Conservation (phyloP, 2,888 invertebrate genomes). For the Ennomos fuscantarius region DNA sequence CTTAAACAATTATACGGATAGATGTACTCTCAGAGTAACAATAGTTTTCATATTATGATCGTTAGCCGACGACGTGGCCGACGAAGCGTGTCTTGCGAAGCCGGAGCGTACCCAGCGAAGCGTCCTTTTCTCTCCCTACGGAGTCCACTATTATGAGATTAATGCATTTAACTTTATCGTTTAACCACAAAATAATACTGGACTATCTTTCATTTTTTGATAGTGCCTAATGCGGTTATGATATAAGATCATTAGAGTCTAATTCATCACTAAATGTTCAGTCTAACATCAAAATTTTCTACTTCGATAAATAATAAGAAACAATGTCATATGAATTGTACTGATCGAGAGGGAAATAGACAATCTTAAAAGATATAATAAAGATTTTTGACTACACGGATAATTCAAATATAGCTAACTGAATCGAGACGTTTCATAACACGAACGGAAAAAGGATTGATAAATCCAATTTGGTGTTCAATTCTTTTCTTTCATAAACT, state of each 20-base stretch:
- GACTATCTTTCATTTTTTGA: no score
- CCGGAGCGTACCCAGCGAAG: slow-evolving; percentile 57
- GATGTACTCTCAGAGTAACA: slow-evolving; percentile 54
- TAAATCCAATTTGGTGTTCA: slow-evolving; percentile 1
- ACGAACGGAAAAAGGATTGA: slow-evolving; percentile 15
- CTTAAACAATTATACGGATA: slow-evolving; percentile 5
- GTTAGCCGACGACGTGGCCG: slow-evolving; percentile 51
- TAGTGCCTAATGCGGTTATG: no score
- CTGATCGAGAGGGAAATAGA: no score
- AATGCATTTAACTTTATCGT: slow-evolving; percentile 32
- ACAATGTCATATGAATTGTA: no score
- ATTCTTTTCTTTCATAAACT: slow-evolving; percentile 25
- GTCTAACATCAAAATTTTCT: no score
- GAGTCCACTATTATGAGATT: slow-evolving; percentile 52
- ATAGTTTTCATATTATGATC: slow-evolving; percentile 59
- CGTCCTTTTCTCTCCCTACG: slow-evolving; percentile 58
- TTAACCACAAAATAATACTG: slow-evolving; percentile 4
- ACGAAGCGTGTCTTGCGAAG: slow-evolving; percentile 61
- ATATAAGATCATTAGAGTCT: no score
- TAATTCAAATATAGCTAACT: no score
- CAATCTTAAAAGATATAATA: no score
- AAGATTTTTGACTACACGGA: no score
- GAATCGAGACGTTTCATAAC: no score
- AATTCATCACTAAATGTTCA: no score
- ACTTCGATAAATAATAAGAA: no score